A percentile compares a stretch with the other conserved stretches of the same genome.
Conservation (phyloP, 2,888 invertebrate species). For the Drosophila yooni region DNA sequence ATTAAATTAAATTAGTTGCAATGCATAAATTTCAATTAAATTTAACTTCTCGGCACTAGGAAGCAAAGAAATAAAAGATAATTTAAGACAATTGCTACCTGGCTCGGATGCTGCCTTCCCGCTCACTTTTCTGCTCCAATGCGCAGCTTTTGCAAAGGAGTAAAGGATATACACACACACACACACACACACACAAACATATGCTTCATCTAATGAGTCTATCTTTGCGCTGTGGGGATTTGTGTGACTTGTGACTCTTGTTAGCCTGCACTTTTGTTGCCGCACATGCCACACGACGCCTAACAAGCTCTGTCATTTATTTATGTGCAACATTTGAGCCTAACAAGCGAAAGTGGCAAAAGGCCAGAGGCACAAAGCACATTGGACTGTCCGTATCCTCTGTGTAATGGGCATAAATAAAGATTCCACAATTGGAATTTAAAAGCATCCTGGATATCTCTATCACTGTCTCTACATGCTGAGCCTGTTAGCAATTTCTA, state of each 20-base stretch:
- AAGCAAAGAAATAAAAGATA: slow-evolving; percentile 18
- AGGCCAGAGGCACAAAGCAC: slow-evolving; percentile 7
- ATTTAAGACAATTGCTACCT: slow-evolving; percentile 32
- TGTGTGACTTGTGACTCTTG: slow-evolving; percentile 60
- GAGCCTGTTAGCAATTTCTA: slow-evolving; percentile 28
- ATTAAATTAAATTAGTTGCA: slow-evolving; percentile 20
- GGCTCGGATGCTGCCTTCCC: background rate
- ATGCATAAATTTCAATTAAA: slow-evolving; percentile 25
- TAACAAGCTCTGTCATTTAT: slow-evolving; percentile 73
- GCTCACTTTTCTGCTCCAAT: slow-evolving; percentile 28
- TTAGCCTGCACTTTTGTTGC: slow-evolving; percentile 56
- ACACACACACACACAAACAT: slow-evolving; percentile 13
- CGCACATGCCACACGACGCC: slow-evolving; percentile 31
- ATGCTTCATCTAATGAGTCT: slow-evolving; percentile 59
- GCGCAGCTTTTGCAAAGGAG: slow-evolving; percentile 12
- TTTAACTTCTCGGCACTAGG: slow-evolving; percentile 10
- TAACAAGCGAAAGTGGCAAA: slow-evolving; percentile 73
- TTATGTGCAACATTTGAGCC: slow-evolving; percentile 73
- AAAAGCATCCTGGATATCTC: slow-evolving; percentile 30
- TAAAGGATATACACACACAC: slow-evolving; percentile 14
- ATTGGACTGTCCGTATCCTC: background rate
- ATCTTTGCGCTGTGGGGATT: slow-evolving; percentile 30
- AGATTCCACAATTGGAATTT: slow-evolving; percentile 59
- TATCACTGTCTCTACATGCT: background rate
- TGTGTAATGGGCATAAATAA: slow-evolving; percentile 54